Base-by-base conservation (phyloP, 2,797 vertebrate genomes). In the Rhinogobio ventralis region DNA sequence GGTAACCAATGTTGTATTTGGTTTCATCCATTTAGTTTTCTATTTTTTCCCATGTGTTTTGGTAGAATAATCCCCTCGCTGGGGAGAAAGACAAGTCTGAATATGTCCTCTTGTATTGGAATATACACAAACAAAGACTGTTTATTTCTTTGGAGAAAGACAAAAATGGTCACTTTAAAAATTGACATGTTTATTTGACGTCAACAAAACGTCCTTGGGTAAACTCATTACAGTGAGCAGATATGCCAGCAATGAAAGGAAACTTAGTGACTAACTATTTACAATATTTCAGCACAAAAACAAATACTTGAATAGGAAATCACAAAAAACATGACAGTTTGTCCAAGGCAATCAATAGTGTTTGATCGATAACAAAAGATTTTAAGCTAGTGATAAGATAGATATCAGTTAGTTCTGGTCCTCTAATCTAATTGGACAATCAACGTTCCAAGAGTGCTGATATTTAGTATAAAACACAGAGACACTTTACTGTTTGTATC, bases 131-230 rank as follows among this genome's bases (percentile, higher is more conserved):
- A 87, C 76, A 84, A 88, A 87, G 90, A 90, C 75, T 91, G 92
- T 95, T 93, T 93, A 93, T 91, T 94, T 87, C 87, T 93, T 92
- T 86, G 83, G 83, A 91, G 89, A 73, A 89, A 92, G 90, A 93
- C 91, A 93, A 93, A 69, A 93, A 93, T 91, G 93, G 85, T 91
- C 87, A 75, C 83, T 90, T 92, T 91, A 91, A 91, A 93, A 91
- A 92, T 83, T 86, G 87, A 89, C 84, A 89, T 85, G 88, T 87
- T 92, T 91, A 90, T 91, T 88, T 91, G 85, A 92, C 89, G 6
- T 89, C 91, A 86, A 86, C 81, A 89, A 87, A 87, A 89, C 90
- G 90, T 94, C 90, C 88, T 91, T 83, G 46, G 91, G 90, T 91
- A 92, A 94, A 89, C 90, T 92, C 81, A 92, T 93, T 89, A 91